phyloP scores from a whole-genome alignment of 2,797 vertebrate species.

The Oophaga sylvatica region DNA sequence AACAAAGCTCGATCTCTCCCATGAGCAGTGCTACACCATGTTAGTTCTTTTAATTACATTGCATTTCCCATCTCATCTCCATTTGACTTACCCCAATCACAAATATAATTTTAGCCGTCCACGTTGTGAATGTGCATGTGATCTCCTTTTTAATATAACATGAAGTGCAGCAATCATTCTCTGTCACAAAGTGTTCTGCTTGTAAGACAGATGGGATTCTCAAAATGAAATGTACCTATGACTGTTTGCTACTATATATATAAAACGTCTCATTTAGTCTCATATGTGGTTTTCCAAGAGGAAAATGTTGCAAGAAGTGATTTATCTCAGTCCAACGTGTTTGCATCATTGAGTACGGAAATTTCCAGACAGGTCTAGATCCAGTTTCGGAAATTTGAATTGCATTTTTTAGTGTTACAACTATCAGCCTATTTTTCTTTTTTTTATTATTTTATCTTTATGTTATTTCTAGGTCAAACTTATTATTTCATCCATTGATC shows the following conservation, averaged over 20 bases:
- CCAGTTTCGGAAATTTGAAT: conserved; percentile 59
- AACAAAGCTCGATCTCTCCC: too few relatives aligned
- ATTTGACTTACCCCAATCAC: conserved; percentile 31
- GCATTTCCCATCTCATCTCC: conserved; percentile 25
- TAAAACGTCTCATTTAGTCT: conserved; percentile 83
- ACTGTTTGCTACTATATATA: conserved; percentile 82
- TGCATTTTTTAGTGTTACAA: conserved; percentile 29
- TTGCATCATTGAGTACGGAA: conserved; percentile 71
- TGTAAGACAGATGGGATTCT: conserved; percentile 79
- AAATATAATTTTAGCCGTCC: conserved; percentile 33
- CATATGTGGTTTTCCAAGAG: conserved; percentile 81
- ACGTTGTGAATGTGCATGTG: conserved; percentile 64
- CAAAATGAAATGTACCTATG: conserved; percentile 83
- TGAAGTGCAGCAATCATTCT: conserved; percentile 71
- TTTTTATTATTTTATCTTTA: background rate
- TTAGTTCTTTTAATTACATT: conserved; percentile 8
- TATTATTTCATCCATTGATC: conserved; percentile 43
- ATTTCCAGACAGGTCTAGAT: conserved; percentile 66
- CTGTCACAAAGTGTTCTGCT: conserved; percentile 76
- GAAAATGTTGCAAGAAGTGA: conserved; percentile 77
- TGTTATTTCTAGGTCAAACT: conserved; percentile 39
- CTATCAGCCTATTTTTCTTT: conserved; percentile 7
- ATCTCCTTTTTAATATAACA: conserved; percentile 66
- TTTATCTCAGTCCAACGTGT: conserved; percentile 79
- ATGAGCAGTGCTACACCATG: background rate